Percentiles rank a stretch among this genome's conserved stretches.
Evolutionary conservation across 1,140 invertebrate species (phyloP).

Genomic region (Nilaparvata lugens): DNA sequence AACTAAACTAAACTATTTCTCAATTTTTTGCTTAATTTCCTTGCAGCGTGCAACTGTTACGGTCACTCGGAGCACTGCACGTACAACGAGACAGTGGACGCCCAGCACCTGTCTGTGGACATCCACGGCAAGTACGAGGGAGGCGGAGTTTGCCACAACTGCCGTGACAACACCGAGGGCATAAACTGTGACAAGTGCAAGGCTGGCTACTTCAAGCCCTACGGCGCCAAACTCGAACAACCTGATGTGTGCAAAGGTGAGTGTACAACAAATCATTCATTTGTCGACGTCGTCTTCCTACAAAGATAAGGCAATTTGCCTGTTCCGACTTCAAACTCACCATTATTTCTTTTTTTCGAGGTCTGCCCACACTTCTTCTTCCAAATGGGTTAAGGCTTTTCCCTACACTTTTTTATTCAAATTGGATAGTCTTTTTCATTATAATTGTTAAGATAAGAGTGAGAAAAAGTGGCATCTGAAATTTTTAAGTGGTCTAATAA

Average conservation of each 20-base stretch:
- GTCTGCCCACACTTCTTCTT: no score
- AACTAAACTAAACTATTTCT: no score
- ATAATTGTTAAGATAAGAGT: no score
- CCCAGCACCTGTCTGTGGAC: slow-evolving; percentile 71
- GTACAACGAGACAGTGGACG: slow-evolving; percentile 79
- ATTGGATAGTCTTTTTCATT: no score
- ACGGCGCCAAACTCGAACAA: slow-evolving; percentile 68
- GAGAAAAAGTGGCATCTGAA: no score
- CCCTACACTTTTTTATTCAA: no score
- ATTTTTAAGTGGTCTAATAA: no score
- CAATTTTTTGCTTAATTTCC: no score
- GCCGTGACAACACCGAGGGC: slow-evolving; percentile 87
- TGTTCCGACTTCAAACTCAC: no score
- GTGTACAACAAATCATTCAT: no score
- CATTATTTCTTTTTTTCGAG: no score
- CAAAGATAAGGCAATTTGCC: not conserved
- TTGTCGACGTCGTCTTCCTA: not conserved
- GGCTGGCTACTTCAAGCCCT: slow-evolving; percentile 75
- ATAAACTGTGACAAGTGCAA: slow-evolving; percentile 95
- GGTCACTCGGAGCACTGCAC: slow-evolving; percentile 84
- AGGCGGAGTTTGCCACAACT: slow-evolving; percentile 86
- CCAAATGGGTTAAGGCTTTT: no score
- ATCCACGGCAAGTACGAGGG: slow-evolving; percentile 86
- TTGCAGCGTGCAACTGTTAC: slow-evolving; percentile 90
- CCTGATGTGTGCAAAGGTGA: slow-evolving; percentile 87